Evolutionary conservation across 2,797 vertebrate species (phyloP).

Genomic region (Aldrovandia affinis): DNA sequence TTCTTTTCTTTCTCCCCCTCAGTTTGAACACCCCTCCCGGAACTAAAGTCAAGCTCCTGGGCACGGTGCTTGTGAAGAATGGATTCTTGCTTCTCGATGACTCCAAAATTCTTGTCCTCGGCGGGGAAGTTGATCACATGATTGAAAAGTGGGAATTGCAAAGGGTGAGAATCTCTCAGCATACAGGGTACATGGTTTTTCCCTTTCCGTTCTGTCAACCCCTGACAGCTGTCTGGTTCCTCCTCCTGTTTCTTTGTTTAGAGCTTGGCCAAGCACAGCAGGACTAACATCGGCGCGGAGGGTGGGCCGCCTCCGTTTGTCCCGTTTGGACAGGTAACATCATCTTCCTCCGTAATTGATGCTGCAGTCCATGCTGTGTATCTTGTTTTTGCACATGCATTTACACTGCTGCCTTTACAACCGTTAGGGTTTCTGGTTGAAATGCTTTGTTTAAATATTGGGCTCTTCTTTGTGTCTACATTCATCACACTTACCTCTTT

Average conservation of each 20-base stretch:
- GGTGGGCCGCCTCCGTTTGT: constrained; percentile 97
- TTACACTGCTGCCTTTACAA: not conserved
- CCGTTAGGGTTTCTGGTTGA: not conserved
- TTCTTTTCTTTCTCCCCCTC: constrained; percentile 40
- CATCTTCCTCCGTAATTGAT: not conserved
- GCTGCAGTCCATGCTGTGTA: not conserved
- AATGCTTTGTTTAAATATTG: too few species aligned
- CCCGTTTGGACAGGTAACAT: constrained; percentile 92
- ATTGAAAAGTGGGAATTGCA: constrained; percentile 98
- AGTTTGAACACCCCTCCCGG: constrained; percentile 94
- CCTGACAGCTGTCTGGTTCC: not conserved
- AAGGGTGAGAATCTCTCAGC: constrained; percentile 83
- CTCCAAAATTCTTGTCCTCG: constrained; percentile 87
- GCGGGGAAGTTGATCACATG: constrained; percentile 96
- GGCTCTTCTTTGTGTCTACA: too few species aligned
- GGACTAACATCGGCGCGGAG: constrained; percentile 93
- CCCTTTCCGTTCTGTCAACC: not conserved
- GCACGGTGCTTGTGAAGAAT: constrained; percentile 86
- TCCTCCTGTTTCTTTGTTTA: constrained; percentile 53
- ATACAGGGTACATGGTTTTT: too few species aligned
- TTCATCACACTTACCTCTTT: too few species aligned
- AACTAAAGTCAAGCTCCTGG: constrained; percentile 94
- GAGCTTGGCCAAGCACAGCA: constrained; percentile 96
- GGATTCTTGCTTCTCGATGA: constrained; percentile 93
- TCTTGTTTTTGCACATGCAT: not conserved